A percentile compares a stretch with the other conserved stretches of the same genome.
These are phyloP conservation scores for Shinisaurus crocodilurus DNA, from an alignment of 2,113 vertebrate genomes.

Conservation along the genomic window DNA sequence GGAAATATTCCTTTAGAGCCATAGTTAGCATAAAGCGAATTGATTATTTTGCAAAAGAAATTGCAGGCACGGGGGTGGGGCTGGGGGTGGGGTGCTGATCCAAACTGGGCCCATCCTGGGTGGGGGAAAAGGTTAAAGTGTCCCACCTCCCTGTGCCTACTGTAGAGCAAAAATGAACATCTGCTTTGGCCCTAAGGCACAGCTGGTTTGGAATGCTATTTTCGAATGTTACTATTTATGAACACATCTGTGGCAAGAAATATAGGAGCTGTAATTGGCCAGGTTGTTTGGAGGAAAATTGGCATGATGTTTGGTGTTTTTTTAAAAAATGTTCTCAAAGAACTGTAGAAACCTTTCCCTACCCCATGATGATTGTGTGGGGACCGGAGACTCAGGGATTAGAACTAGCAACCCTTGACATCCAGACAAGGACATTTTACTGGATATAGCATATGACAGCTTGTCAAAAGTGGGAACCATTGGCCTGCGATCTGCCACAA, in stretches of 20 bases:
- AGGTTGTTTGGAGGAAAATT: neutral
- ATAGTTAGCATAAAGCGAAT: too few species aligned
- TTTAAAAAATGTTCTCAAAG: neutral
- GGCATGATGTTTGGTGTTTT: neutral
- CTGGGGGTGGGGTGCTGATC: too few species aligned
- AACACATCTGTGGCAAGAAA: neutral
- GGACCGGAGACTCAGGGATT: neutral
- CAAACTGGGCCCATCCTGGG: too few species aligned
- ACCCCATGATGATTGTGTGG: neutral
- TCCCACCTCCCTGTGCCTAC: too few species aligned
- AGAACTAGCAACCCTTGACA: neutral
- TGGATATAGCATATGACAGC: too few species aligned
- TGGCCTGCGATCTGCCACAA: neutral
- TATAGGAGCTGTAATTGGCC: neutral
- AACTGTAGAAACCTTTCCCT: neutral
- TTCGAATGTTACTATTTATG: neutral
- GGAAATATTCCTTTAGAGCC: too few species aligned
- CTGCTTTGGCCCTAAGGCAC: too few species aligned
- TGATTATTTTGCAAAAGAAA: too few species aligned
- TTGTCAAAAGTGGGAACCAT: neutral
- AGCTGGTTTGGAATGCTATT: neutral
- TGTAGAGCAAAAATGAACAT: too few species aligned
- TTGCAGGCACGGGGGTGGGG: too few species aligned
- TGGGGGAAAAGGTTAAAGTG: too few species aligned
- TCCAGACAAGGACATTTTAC: neutral